Conservation (phyloP, 2,113 vertebrate species). For the Polyodon spathula region DNA sequence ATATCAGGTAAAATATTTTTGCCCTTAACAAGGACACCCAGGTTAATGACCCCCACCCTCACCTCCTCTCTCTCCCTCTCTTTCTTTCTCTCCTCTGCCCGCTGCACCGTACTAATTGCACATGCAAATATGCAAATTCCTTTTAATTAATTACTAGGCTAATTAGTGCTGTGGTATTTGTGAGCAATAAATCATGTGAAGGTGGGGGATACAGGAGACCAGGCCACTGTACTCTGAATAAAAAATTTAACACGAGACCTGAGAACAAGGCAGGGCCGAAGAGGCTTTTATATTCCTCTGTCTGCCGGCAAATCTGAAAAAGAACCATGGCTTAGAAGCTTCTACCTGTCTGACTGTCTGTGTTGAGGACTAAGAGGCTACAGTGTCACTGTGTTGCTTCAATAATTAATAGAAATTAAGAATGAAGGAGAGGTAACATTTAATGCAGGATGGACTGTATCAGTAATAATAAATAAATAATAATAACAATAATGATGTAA, state of each 20-base stretch:
- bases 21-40: no score
- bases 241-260: no score
- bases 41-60: no score
- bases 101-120: constrained; percentile 94
- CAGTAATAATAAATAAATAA: not conserved
- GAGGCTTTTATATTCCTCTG: no score
- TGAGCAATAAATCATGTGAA: constrained; percentile 95
- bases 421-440: constrained; percentile 16
- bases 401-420: constrained; percentile 24
- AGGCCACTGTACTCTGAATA: constrained; percentile 47
- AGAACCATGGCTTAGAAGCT: no score
- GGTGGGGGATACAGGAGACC: constrained; percentile 80
- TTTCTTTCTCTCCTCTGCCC: constrained; percentile 90
- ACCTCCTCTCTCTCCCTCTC: constrained; percentile 31
- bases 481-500: not conserved
- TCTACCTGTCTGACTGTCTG: no score
- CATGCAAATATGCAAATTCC: constrained; percentile 99
- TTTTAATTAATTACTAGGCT: constrained; percentile 99
- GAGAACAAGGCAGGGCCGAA: no score
- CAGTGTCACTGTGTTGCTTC: no score
- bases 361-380: no score
- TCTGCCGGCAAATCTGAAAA: no score
- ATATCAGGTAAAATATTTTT: no score
- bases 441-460: no score
- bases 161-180: constrained; percentile 99